Conservation (phyloP, 2,888 invertebrate species). For the Nemapogon koenigi region DNA sequence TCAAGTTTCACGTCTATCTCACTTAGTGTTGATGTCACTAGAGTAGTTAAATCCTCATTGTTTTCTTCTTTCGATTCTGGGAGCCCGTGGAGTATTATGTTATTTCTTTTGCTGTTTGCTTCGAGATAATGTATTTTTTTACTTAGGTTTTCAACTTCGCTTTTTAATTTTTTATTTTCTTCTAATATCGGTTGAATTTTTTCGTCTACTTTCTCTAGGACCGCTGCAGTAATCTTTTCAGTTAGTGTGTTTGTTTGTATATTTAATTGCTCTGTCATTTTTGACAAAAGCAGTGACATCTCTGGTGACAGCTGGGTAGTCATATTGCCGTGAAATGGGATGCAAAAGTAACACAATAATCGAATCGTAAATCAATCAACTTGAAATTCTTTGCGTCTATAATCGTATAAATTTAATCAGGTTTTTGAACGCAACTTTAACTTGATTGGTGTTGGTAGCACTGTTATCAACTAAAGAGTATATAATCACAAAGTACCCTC, state of each 20-base stretch:
- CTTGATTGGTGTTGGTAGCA: too few relatives aligned
- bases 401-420: too few relatives aligned
- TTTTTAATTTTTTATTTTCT: constrained; percentile 7
- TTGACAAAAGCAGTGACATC: background rate
- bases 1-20: background rate
- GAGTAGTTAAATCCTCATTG: background rate
- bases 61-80: constrained; percentile 2
- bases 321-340: background rate
- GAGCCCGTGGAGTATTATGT: constrained; percentile 1
- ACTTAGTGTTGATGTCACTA: background rate
- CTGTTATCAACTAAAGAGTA: too few relatives aligned
- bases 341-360: too few relatives aligned
- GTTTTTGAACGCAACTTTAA: too few relatives aligned
- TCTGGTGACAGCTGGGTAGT: background rate
- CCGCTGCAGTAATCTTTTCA: constrained; percentile 10
- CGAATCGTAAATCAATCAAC: too few relatives aligned
- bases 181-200: constrained; percentile 8
- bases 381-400: too few relatives aligned
- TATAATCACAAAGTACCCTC: too few relatives aligned
- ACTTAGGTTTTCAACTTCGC: background rate
- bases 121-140: too few relatives aligned
- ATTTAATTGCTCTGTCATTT: constrained; percentile 8
- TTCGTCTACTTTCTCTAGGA: constrained; percentile 7
- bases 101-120: constrained; percentile 1
- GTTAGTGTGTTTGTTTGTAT: constrained; percentile 7